These are phyloP conservation scores for Epizoanthus scotinus DNA, from an alignment of 92 coral and sea anemone genomes.

Conservation along the genomic window DNA sequence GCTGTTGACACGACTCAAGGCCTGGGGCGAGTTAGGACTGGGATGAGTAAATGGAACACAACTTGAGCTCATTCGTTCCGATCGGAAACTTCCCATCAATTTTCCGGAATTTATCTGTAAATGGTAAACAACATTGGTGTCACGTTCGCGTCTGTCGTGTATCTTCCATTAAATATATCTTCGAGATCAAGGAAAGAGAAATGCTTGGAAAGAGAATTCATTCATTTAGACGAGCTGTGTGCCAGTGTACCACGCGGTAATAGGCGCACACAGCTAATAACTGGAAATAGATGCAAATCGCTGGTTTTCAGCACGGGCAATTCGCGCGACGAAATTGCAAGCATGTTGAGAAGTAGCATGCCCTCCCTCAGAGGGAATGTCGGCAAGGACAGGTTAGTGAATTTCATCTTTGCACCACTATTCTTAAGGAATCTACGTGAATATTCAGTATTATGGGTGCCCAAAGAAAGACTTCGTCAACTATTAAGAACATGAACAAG, in stretches of 20 bases:
- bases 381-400: too few species aligned
- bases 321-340: too few species aligned
- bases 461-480: too few species aligned
- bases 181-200: background rate
- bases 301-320: background rate
- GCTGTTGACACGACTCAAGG: background rate
- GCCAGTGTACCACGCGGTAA: background rate
- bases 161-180: too few species aligned
- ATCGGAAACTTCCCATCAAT: background rate
- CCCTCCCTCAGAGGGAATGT: too few species aligned
- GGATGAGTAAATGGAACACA: conserved; percentile 5
- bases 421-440: too few species aligned
- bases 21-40: conserved; percentile 16
- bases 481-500: too few species aligned
- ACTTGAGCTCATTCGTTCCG: background rate
- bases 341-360: too few species aligned
- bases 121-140: too few species aligned
- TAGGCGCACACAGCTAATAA: background rate
- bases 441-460: too few species aligned
- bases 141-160: too few species aligned
- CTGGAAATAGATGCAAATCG: background rate
- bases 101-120: conserved; percentile 1
- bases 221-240: background rate
- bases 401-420: too few species aligned
- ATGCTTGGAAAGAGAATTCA: background rate